These are phyloP conservation scores for Dryocosmus kuriphilus DNA, from an alignment of 2,888 invertebrate species.

Conservation along the genomic window DNA sequence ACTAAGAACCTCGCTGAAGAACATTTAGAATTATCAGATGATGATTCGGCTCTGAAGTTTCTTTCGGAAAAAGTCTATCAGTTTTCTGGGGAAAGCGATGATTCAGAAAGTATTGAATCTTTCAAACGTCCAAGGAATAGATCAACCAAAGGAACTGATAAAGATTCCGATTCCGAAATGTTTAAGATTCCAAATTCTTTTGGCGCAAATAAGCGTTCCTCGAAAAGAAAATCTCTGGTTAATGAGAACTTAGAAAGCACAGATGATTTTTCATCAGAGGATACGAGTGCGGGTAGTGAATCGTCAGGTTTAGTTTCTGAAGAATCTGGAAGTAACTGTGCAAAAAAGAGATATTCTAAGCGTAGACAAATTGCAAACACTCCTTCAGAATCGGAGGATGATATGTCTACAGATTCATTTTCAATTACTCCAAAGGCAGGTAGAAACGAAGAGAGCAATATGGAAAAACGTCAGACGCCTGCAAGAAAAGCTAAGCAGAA, in stretches of 20 bases:
- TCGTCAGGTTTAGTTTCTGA: slow-evolving; percentile 4
- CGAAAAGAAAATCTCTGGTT: slow-evolving; percentile 58
- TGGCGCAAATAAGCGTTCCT: slow-evolving; percentile 58
- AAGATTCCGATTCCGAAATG: slow-evolving; percentile 53
- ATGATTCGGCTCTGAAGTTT: slow-evolving; percentile 4
- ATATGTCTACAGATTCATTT: slow-evolving; percentile 3
- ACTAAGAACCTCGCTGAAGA: slow-evolving; percentile 9
- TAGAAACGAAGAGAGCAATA: neutral
- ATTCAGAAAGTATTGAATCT: slow-evolving; percentile 15
- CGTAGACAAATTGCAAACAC: neutral
- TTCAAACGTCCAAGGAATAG: neutral
- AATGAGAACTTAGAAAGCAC: slow-evolving; percentile 49
- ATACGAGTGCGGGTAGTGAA: slow-evolving; percentile 16
- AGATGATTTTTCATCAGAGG: slow-evolving; percentile 12
- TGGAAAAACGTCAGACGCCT: slow-evolving; percentile 22
- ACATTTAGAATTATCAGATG: slow-evolving; percentile 11
- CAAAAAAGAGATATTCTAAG: slow-evolving; percentile 29
- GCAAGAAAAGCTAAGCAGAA: slow-evolving; percentile 52
- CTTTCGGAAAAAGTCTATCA: neutral
- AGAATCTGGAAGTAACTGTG: neutral
- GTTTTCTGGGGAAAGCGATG: slow-evolving; percentile 28
- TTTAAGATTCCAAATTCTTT: slow-evolving; percentile 67
- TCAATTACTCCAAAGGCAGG: neutral
- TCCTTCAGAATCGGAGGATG: slow-evolving; percentile 19
- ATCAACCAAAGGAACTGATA: neutral